Percentiles rank a stretch among this genome's conserved stretches.
These are phyloP conservation scores for Dysmachus trigonus DNA, from an alignment of 2,888 invertebrate genomes.

Conservation along the genomic window DNA sequence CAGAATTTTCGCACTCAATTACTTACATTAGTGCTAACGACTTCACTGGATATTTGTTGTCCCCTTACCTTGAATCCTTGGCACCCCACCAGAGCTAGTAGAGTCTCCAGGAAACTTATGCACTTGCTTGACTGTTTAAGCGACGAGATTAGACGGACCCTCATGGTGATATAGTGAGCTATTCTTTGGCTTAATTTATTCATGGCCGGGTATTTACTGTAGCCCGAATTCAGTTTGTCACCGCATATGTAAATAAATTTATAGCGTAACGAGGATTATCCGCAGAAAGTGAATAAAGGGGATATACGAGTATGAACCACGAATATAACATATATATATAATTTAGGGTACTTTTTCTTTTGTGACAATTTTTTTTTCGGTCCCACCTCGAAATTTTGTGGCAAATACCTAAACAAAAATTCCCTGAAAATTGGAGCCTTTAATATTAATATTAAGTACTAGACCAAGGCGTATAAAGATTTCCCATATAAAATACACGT, in stretches of 20 bases:
- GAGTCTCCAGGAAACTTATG: not conserved
- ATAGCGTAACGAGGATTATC: not conserved
- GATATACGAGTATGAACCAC: not conserved
- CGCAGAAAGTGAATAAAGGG: not conserved
- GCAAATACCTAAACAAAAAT: no score
- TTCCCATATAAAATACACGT: no score
- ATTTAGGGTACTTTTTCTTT: no score
- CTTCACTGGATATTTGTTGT: slow-evolving; percentile 54
- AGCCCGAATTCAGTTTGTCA: slow-evolving; percentile 1
- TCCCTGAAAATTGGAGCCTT: no score
- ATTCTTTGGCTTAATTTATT: slow-evolving; percentile 8
- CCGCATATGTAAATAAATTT: slow-evolving; percentile 33
- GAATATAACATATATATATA: not conserved
- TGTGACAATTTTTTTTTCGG: no score
- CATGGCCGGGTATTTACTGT: slow-evolving; percentile 6
- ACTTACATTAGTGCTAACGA: slow-evolving; percentile 63
- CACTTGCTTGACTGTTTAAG: not conserved
- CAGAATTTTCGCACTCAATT: slow-evolving; percentile 65
- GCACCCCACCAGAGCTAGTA: not conserved
- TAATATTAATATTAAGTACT: no score
- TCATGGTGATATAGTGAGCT: not conserved
- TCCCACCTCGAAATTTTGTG: no score
- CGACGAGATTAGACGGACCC: slow-evolving; percentile 19
- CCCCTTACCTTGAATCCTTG: not conserved
- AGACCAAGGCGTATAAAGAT: no score